Conservation (phyloP, 2,888 invertebrate genomes). For the Anorthoa munda region DNA sequence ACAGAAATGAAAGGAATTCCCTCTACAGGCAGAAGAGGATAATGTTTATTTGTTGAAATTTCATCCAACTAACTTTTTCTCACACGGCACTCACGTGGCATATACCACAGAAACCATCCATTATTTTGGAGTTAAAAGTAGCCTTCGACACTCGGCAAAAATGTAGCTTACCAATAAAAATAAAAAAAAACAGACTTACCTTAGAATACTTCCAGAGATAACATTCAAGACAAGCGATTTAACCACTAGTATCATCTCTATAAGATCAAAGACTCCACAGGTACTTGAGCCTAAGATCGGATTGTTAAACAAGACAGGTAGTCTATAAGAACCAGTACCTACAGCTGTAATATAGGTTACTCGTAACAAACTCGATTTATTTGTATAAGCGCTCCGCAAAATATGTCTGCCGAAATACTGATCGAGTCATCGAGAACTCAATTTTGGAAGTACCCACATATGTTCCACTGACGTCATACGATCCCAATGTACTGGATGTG, state of each 20-base stretch:
- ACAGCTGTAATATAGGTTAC: conserved; percentile 1
- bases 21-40: too few species aligned
- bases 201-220: too few species aligned
- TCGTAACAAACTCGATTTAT: conserved; percentile 45
- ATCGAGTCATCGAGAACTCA: conserved; percentile 52
- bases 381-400: conserved; percentile 36
- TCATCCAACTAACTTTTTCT: too few species aligned
- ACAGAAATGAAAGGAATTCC: too few species aligned
- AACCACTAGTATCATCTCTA: not conserved
- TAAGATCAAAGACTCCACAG: not conserved
- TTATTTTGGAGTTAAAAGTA: too few species aligned
- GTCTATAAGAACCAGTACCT: not conserved
- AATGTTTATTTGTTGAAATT: too few species aligned
- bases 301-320: not conserved
- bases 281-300: not conserved
- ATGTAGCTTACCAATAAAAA: too few species aligned
- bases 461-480: conserved; percentile 29
- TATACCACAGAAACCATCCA: too few species aligned
- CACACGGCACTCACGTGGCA: too few species aligned
- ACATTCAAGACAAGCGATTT: not conserved
- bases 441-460: conserved; percentile 37
- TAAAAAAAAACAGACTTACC: too few species aligned
- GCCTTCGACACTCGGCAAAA: too few species aligned
- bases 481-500: conserved; percentile 7
- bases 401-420: conserved; percentile 46